Conservation (phyloP, 2,113 vertebrate species). For the Limnothrissa miodon region DNA sequence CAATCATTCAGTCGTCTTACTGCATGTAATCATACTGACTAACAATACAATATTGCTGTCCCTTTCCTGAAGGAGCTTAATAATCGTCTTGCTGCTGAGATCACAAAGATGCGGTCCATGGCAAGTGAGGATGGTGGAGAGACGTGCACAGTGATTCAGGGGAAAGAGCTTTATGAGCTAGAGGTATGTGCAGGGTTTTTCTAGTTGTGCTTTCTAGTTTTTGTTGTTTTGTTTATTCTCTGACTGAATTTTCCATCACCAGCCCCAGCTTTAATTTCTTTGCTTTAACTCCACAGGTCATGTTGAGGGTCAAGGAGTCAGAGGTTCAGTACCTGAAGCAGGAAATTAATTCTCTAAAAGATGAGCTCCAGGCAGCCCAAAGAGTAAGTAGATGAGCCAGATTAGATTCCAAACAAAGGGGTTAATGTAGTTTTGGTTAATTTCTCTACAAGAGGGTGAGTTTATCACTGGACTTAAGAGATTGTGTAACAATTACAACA, state of each 20-base stretch:
- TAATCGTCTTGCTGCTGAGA: conserved; percentile 77
- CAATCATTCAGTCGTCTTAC: too few species aligned
- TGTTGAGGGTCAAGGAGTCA: conserved; percentile 80
- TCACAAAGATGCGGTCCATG: conserved; percentile 79
- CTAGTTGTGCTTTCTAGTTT: too few species aligned
- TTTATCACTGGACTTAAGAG: not conserved
- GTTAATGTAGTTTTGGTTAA: not conserved
- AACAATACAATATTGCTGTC: not conserved
- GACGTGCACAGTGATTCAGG: conserved; percentile 60
- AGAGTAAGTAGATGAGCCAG: conserved; percentile 58
- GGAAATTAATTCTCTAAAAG: conserved; percentile 81
- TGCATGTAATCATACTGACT: too few species aligned
- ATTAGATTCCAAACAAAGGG: not conserved
- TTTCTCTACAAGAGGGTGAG: not conserved
- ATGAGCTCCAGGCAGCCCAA: conserved; percentile 77
- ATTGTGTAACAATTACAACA: not conserved
- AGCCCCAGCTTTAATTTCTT: not conserved
- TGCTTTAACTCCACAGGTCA: conserved; percentile 60
- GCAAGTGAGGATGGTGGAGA: conserved; percentile 67
- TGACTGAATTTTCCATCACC: not conserved
- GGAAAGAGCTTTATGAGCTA: conserved; percentile 79
- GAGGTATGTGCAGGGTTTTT: conserved; percentile 58
- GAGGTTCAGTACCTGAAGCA: conserved; percentile 82
- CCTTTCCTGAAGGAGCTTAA: conserved; percentile 70
- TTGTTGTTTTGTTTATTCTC: not conserved